Base-by-base conservation (phyloP, 2,888 invertebrate genomes). In the Brassicogethes aeneus region DNA sequence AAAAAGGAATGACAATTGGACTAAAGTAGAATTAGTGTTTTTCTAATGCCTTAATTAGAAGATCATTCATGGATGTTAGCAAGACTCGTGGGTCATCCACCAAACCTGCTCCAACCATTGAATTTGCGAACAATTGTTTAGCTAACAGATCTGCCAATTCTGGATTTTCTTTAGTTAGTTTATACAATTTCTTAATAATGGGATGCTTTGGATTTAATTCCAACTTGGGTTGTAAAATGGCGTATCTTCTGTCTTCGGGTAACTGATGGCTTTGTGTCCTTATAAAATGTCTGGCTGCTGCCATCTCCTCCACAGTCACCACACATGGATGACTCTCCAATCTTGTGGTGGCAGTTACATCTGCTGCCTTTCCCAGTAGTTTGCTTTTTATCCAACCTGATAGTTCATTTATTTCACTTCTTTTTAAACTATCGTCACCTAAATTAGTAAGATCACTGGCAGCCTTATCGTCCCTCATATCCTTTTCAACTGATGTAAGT, bases 181-280 rank as follows among this genome's bases (percentile, higher is more conserved):
- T 77, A 60, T 82, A 75, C 35, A 97, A 72, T 68, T 95, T 93
- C 61, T 86, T 89, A 44, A 96, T 86, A 37, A 97, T 81, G 2
- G 88, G 82, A 72, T 94, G 93, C 88, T 83, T 88, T 2, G 93
- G 85, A 71, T 97, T 97, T 39, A 97, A 82, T 70, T 97, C 96
- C 35, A 97, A 72, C 46, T 90, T 87, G 0, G 96, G 95, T 59
- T 93, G 88, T 39, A 96, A 70, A 43, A 95, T 67, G 1, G 86
- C 84, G 60, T 82, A 91, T 57, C 90, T 77, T 61, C 85, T 84
- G 56, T 92, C 91, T 55, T 94, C 91, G 0, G 82, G 79, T 40
- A 90, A 65, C 55, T 78, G 79, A 52, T 83, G 82, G 39, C 91
- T 83, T 57, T 93, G 90, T 0, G 93, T 92, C 40, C 89, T 78